phyloP scores from a whole-genome alignment of 1,140 invertebrate genomes.

The Aporrectodea caliginosa region DNA sequence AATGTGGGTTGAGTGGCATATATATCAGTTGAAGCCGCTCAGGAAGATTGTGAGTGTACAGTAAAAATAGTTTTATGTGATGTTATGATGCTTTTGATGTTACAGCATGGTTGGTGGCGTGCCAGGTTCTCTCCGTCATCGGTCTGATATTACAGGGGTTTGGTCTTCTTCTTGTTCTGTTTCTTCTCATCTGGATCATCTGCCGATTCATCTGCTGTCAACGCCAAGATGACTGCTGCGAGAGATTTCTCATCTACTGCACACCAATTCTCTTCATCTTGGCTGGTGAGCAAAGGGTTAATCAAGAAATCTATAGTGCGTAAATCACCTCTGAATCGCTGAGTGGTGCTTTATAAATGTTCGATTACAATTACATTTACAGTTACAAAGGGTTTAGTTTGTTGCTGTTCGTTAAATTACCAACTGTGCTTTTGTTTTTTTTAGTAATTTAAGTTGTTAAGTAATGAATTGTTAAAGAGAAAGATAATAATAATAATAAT shows the following conservation, averaged over 20 bases:
- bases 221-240: constrained; percentile 18
- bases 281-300: constrained; percentile 28
- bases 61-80: neutral
- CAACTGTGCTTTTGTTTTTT: neutral
- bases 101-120: constrained; percentile 30
- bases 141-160: constrained; percentile 26
- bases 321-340: no score
- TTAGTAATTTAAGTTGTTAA: neutral
- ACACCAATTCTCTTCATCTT: constrained; percentile 32
- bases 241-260: constrained; percentile 26
- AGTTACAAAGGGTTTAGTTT: no score
- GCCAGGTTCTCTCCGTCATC: constrained; percentile 28
- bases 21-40: no score
- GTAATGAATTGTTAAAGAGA: neutral
- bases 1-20: no score
- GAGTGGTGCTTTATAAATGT: no score
- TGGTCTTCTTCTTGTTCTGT: constrained; percentile 27
- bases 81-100: neutral
- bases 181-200: constrained; percentile 30
- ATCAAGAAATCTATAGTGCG: no score
- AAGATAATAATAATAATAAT: neutral
- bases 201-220: constrained; percentile 31
- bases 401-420: neutral
- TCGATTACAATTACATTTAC: no score
- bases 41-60: no score